phyloP scores from a whole-genome alignment of 2,888 invertebrate species.

The Pollenia angustigena region DNA sequence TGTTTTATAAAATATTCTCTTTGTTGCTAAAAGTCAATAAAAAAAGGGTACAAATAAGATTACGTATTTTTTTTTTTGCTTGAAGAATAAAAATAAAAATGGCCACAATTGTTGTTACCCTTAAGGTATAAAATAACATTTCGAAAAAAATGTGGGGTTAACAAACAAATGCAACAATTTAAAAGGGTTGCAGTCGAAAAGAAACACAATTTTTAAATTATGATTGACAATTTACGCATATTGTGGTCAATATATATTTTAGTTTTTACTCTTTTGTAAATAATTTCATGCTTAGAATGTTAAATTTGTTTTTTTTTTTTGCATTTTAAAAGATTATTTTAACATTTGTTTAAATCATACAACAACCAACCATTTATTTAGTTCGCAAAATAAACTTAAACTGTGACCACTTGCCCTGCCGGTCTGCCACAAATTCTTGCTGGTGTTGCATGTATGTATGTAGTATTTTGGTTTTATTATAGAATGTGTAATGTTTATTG shows the following conservation, averaged over 20 bases:
- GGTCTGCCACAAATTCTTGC: constrained; percentile 5
- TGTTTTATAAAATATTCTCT: constrained; percentile 81
- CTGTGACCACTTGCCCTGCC: constrained; percentile 29
- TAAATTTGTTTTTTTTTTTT: background rate
- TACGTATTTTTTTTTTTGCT: constrained; percentile 16
- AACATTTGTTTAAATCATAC: constrained; percentile 62
- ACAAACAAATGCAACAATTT: constrained; percentile 54
- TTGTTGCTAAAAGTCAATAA: constrained; percentile 63
- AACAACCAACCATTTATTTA: constrained; percentile 56
- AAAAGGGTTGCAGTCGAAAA: constrained; percentile 21
- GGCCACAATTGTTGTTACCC: constrained; percentile 15
- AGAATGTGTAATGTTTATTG: constrained; percentile 40
- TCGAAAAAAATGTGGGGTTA: background rate
- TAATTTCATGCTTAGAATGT: constrained; percentile 42
- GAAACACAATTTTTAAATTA: constrained; percentile 46
- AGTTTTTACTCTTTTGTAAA: background rate
- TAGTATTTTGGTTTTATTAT: constrained; percentile 6
- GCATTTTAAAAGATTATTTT: constrained; percentile 49
- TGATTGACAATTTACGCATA: constrained; percentile 54
- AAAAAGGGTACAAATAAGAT: constrained; percentile 59
- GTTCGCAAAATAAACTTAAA: constrained; percentile 36
- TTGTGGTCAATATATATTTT: constrained; percentile 48
- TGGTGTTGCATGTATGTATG: constrained; percentile 6
- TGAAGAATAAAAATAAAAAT: constrained; percentile 18
- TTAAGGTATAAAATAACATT: constrained; percentile 27